Percentiles rank a stretch among this genome's conserved stretches.
These are phyloP conservation scores for Sakesphorus luctuosus DNA, from an alignment of 2,113 vertebrate species.

Conservation along the genomic window DNA sequence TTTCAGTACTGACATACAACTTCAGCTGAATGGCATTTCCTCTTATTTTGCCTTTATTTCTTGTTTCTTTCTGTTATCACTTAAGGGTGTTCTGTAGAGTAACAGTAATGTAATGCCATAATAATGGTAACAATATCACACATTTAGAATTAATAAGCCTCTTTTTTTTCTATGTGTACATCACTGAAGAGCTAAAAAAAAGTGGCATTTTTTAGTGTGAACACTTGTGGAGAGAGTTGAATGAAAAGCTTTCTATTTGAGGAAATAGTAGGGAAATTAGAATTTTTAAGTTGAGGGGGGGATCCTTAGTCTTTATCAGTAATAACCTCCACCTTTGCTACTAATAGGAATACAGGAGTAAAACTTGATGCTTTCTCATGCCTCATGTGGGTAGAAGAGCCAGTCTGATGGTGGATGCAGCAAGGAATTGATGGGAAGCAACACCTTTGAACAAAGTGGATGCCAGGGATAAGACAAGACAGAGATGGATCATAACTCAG, in stretches of 20 bases:
- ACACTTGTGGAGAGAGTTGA: not conserved
- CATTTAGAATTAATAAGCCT: not conserved
- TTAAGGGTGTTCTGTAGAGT: not conserved
- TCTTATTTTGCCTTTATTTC: not conserved
- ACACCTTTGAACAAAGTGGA: not conserved
- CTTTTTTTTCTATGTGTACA: too few relatives aligned
- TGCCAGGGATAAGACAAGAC: not conserved
- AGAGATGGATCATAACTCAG: not conserved
- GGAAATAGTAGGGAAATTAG: too few relatives aligned
- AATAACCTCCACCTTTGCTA: not conserved
- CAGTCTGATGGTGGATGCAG: not conserved
- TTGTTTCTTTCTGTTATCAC: not conserved
- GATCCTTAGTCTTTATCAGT: not conserved
- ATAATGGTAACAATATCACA: not conserved
- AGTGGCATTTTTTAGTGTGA: accelerated
- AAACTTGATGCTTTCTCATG: not conserved
- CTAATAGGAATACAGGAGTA: not conserved
- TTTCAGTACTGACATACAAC: not conserved
- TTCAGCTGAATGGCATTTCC: not conserved
- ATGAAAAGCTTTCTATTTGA: not conserved
- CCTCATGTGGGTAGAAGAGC: not conserved
- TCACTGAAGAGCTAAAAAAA: not conserved
- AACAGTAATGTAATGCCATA: not conserved
- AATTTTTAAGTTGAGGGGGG: not conserved
- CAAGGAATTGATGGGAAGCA: not conserved